Conservation (phyloP, 1,140 invertebrate species). For the Pemphigus obesinymphae region DNA sequence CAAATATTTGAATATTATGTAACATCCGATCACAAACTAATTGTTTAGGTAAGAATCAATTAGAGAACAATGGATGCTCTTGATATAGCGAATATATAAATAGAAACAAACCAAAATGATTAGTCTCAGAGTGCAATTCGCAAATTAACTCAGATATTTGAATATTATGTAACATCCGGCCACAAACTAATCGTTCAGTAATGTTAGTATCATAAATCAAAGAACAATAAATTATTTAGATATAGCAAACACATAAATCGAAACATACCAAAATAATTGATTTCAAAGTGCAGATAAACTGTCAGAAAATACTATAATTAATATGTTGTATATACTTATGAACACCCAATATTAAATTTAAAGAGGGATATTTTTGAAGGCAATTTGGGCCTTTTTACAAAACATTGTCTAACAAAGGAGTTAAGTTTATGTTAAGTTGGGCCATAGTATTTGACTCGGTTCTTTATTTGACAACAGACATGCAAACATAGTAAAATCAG, state of each 20-base stretch:
- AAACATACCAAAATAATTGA: constrained; percentile 15
- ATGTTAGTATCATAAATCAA: neutral
- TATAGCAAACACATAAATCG: constrained; percentile 40
- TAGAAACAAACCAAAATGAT: constrained; percentile 22
- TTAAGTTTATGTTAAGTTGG: too few species aligned
- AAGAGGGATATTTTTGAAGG: too few species aligned
- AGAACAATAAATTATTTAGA: constrained; percentile 2
- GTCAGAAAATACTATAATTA: too few species aligned
- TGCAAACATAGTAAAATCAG: too few species aligned
- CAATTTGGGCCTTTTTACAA: too few species aligned
- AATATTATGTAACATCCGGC: constrained; percentile 1
- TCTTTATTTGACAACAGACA: too few species aligned
- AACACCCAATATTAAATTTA: too few species aligned
- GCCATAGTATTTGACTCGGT: too few species aligned
- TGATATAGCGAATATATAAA: constrained; percentile 25
- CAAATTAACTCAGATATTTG: neutral
- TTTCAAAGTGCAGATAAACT: constrained; percentile 38
- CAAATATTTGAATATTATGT: neutral
- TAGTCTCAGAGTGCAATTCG: constrained; percentile 27
- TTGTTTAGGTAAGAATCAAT: neutral
- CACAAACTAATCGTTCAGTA: constrained; percentile 21
- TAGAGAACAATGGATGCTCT: constrained; percentile 13
- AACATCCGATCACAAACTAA: constrained; percentile 1
- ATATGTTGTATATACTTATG: too few species aligned
- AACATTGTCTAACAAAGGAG: too few species aligned